Evolutionary conservation across 2,888 invertebrate species (phyloP).

Genomic region (Lithosia quadra): DNA sequence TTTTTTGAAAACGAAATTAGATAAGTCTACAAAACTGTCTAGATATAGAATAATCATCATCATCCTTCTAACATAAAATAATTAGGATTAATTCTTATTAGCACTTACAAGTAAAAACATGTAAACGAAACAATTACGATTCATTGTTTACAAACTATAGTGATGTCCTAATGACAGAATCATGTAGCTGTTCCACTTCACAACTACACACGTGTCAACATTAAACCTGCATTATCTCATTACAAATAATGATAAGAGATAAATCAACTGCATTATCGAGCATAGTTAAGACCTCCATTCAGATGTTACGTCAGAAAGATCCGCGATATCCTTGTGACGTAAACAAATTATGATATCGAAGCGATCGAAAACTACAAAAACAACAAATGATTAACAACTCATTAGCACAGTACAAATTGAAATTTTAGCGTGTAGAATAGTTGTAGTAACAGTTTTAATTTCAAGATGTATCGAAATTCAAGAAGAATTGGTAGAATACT

Average conservation of each 20-base stretch:
- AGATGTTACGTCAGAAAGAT: conserved; percentile 43
- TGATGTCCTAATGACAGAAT: conserved; percentile 57
- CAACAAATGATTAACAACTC: neutral
- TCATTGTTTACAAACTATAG: conserved; percentile 33
- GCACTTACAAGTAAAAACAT: neutral
- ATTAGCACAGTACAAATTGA: neutral
- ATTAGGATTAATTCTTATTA: neutral
- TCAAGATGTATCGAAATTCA: too few relatives aligned
- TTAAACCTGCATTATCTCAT: conserved; percentile 70
- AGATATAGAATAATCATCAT: too few relatives aligned
- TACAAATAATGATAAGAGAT: conserved; percentile 75
- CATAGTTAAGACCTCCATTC: conserved; percentile 43
- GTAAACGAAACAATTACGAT: conserved; percentile 2
- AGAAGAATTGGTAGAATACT: too few relatives aligned
- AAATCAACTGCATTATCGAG: conserved; percentile 67
- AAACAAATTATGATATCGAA: conserved; percentile 36
- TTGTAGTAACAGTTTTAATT: too few relatives aligned
- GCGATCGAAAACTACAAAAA: conserved; percentile 28
- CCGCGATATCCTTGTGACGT: conserved; percentile 43
- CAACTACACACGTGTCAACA: conserved; percentile 59
- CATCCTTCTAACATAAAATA: too few relatives aligned
- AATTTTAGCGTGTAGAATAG: neutral
- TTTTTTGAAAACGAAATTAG: too few relatives aligned
- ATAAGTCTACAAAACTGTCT: too few relatives aligned
- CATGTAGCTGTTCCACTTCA: conserved; percentile 56